Evolutionary conservation across 2,797 vertebrate species (phyloP).

Genomic region (Eptatretus atami): DNA sequence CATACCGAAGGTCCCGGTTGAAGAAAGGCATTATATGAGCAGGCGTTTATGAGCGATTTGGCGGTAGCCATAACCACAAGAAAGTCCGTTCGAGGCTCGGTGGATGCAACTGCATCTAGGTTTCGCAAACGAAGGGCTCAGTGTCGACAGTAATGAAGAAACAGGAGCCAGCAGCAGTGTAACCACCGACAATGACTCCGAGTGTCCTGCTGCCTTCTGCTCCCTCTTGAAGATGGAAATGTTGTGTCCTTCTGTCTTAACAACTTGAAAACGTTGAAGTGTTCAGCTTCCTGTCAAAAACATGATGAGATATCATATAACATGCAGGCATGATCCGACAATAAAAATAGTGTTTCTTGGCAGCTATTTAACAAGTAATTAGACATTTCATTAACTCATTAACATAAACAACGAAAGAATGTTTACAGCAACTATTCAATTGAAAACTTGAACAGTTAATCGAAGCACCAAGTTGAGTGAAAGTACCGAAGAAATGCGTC

Average conservation of each 20-base stretch:
- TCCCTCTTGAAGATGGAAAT: slow-evolving; percentile 83
- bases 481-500: too few relatives aligned
- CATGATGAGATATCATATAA: too few relatives aligned
- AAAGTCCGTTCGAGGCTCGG: slow-evolving; percentile 67
- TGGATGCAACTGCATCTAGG: slow-evolving; percentile 53
- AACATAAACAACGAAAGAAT: too few relatives aligned
- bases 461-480: too few relatives aligned
- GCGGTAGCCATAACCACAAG: slow-evolving; percentile 70
- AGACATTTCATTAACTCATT: too few relatives aligned
- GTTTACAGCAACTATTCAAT: too few relatives aligned
- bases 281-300: slow-evolving; percentile 28
- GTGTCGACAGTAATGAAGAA: slow-evolving; percentile 67
- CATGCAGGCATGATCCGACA: too few relatives aligned
- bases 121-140: slow-evolving; percentile 57
- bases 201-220: slow-evolving; percentile 68
- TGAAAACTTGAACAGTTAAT: too few relatives aligned
- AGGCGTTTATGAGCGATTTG: slow-evolving; percentile 84
- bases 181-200: slow-evolving; percentile 66
- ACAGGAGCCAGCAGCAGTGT: slow-evolving; percentile 67
- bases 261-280: slow-evolving; percentile 38
- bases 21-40: slow-evolving; percentile 92
- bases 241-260: slow-evolving; percentile 47
- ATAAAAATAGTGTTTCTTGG: too few relatives aligned
- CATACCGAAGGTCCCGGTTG: slow-evolving; percentile 72
- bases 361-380: too few relatives aligned